Evolutionary conservation across 2,797 vertebrate genomes (phyloP).

Genomic region (Prunella strophiata): DNA sequence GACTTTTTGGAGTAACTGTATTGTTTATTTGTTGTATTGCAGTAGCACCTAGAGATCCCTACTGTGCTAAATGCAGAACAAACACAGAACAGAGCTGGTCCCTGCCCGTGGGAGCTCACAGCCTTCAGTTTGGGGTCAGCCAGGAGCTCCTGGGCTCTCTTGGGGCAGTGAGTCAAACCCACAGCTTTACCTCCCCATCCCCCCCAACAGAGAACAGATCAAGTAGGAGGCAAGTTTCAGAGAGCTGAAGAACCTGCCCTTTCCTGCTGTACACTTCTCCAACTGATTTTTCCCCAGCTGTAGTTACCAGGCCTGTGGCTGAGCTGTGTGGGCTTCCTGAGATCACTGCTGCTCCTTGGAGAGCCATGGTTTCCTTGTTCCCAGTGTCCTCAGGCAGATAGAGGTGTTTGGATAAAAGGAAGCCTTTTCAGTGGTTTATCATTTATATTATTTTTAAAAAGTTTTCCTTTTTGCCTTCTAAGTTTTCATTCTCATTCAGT

Average conservation of each 20-base stretch:
- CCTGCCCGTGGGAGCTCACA: slow-evolving; percentile 39
- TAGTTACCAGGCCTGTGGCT: neutral
- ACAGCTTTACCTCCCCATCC: neutral
- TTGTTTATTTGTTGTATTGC: slow-evolving; percentile 64
- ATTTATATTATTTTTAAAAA: slow-evolving; percentile 19
- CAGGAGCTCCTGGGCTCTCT: neutral
- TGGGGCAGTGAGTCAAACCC: neutral
- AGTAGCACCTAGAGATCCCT: slow-evolving; percentile 60
- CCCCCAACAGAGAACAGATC: neutral
- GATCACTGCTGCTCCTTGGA: slow-evolving; percentile 33
- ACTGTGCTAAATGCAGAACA: slow-evolving; percentile 58
- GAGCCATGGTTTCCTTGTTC: slow-evolving; percentile 37
- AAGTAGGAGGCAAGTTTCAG: neutral
- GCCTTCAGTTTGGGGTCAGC: neutral
- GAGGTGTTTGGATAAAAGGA: slow-evolving; percentile 61
- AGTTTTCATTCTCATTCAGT: slow-evolving; percentile 27
- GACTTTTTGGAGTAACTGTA: slow-evolving; percentile 58
- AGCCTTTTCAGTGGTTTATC: slow-evolving; percentile 55
- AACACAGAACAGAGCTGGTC: slow-evolving; percentile 54
- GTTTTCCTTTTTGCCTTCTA: neutral
- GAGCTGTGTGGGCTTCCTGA: slow-evolving; percentile 44
- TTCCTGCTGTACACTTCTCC: neutral
- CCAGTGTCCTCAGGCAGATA: slow-evolving; percentile 36
- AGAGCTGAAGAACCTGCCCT: neutral
- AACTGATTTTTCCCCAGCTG: neutral